Evolutionary conservation across 2,888 invertebrate species (phyloP), one percentile per base, ranked within the genome.

Genomic region (Parapristionchus giblindavisi): DNA sequence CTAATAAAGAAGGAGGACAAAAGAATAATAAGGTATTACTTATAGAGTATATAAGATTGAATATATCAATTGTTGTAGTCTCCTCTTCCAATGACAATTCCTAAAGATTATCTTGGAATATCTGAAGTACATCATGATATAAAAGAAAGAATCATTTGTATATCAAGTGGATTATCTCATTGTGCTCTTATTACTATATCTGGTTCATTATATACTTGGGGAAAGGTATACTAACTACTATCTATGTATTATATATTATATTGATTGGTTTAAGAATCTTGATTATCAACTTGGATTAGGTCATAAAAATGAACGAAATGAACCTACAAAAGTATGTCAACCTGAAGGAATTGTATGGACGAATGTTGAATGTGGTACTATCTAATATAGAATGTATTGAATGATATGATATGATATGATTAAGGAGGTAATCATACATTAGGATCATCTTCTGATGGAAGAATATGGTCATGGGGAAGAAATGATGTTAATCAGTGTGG

Each of bases 271-370:
- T 76, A 36, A 77, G 77, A 78, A 77, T 29, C 77, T 85, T 40
- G 85, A 86, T 56, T 81, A 80, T 72, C 86, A 86, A 77, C 75
- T 86, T 24, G 86, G 86, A 5, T 79, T 84, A 36, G 85, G 84
- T 0, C 81, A 77, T 71, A 85, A 85, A 51, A 80, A 73, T 32
- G 85, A 85, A 74, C 77, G 80, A 61, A 43, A 60, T 17, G 80
- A 81, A 63, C 85, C 85, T 0, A 81, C 82, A 36, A 78, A 80
- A 51, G 77, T 86, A 0, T 77, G 78, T 24, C 85, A 82, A 38
- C 85, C 85, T 0, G 75, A 61, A 4, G 77, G 76, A n/a, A 76
- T 79, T 8, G 74, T 76, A 52, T 86, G 86, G 86, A 76, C 61
- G 21, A 75, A 76, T 43, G 83, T 86, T 2, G 76, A 80, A 27